Evolutionary conservation across 2,797 vertebrate species (phyloP).

Genomic region (Allobates femoralis): DNA sequence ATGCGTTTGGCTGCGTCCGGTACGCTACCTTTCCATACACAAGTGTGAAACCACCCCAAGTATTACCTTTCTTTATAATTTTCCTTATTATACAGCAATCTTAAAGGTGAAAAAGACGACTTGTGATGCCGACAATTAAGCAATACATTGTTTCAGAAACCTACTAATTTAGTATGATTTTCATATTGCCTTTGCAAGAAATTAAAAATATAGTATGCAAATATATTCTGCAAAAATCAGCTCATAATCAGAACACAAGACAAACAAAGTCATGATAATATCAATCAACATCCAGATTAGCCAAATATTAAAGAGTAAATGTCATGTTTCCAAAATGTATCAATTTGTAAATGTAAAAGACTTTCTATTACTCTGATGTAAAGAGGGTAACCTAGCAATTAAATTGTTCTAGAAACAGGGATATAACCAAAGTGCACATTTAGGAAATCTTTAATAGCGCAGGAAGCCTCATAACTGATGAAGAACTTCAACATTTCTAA

Average conservation of each 20-base stretch:
- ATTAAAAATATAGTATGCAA: background rate
- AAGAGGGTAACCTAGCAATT: background rate
- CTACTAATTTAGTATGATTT: background rate
- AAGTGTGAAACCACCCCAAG: no score
- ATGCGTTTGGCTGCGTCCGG: no score
- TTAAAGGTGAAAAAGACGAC: no score
- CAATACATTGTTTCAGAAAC: no score
- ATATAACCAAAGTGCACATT: background rate
- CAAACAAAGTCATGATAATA: background rate
- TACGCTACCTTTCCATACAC: no score
- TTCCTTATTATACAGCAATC: no score
- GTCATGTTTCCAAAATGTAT: background rate
- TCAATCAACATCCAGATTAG: background rate
- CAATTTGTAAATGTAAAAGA: background rate
- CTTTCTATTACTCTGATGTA: background rate
- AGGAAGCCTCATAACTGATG: background rate
- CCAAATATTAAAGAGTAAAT: background rate
- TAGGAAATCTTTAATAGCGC: background rate
- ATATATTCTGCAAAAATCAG: background rate
- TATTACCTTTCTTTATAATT: no score
- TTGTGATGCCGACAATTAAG: no score
- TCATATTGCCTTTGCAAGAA: background rate
- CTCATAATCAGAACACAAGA: background rate
- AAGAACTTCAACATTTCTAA: background rate
- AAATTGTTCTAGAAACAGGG: background rate